Base-by-base conservation (phyloP, 2,797 vertebrate species). In the Meda fulgida region DNA sequence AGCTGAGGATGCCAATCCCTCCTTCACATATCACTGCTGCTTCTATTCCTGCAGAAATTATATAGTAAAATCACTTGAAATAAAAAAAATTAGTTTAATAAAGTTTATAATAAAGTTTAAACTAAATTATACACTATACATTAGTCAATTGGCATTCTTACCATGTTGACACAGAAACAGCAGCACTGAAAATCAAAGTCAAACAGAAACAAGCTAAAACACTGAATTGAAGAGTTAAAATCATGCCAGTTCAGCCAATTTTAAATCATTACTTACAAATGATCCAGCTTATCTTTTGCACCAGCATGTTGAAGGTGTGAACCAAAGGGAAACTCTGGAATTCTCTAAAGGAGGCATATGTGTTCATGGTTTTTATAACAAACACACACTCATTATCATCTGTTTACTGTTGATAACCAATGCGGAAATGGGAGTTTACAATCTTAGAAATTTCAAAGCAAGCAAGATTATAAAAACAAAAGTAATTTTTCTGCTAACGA, bases 1-100 rank as follows among this genome's bases (percentile, higher is more conserved):
- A 48, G 1, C 14, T 48, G 14, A 48, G 46, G 46, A 5, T 0
- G 46, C 4, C 46, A 48, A 0, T 0, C 14, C 0, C 0, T 21
- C 8, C 4, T 67, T 36, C 31, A 67, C 65, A 67, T 4, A 11
- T 21, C 31, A 5, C 60, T 7, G 0, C 0, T 67, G 65, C 65
- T 36, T 36, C 65, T 67, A 36, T 19, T 21, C 31, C 65, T 67
- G 65, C 31, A 67, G 7, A 48, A 14, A 16, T 46, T 46, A 46
- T 46, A 46, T 7, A 63, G 13, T 63, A 29, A 29, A 29, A 29
- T 18, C 0, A 65, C 16, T 31, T 65, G 6, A 65, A 65, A 34
- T 65, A 18, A 34, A 60, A 58, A 31, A 29, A 29, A 5, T 0
- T 16, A 48, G 46, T 48, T 16, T 48, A 48, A 48, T 16, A 46